Evolutionary conservation across 2,888 invertebrate genomes (phyloP).

Genomic region (Drosophila ezoana): DNA sequence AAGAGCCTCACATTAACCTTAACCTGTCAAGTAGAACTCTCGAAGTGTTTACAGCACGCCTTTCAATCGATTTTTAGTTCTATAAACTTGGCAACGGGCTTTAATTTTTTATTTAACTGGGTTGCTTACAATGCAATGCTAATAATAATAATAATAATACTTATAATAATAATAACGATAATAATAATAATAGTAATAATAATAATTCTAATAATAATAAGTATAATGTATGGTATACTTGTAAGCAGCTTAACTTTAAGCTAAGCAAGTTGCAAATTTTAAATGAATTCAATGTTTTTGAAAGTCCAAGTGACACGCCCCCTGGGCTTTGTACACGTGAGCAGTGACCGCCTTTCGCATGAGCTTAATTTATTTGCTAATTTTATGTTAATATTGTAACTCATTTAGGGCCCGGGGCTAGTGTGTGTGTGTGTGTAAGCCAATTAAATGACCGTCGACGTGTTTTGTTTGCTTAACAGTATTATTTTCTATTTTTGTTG

Average conservation of each 20-base stretch:
- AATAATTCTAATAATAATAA: too few species aligned
- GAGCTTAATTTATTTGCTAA: constrained; percentile 74
- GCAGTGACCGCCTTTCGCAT: constrained; percentile 54
- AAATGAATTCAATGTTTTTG: constrained; percentile 36
- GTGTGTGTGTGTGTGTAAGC: constrained; percentile 44
- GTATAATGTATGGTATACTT: constrained; percentile 7
- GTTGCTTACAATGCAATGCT: too few species aligned
- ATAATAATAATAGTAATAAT: too few species aligned
- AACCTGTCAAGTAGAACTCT: too few species aligned
- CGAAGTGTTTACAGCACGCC: too few species aligned
- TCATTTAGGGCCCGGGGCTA: constrained; percentile 32
- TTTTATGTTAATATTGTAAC: constrained; percentile 64
- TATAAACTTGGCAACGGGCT: too few species aligned
- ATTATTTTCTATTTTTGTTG: constrained; percentile 50
- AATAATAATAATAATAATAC: too few species aligned
- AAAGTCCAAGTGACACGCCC: constrained; percentile 23
- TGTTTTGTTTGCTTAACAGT: constrained; percentile 66
- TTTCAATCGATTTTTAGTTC: too few species aligned
- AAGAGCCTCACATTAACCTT: too few species aligned
- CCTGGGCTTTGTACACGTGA: neutral
- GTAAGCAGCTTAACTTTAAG: neutral
- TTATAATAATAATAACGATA: too few species aligned
- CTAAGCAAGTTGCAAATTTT: constrained; percentile 30
- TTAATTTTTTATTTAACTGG: too few species aligned
- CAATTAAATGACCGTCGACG: constrained; percentile 70